A percentile compares a stretch with the other conserved stretches of the same genome.
Evolutionary conservation across 2,888 invertebrate species (phyloP).

Genomic region (Carterocephalus palaemon): DNA sequence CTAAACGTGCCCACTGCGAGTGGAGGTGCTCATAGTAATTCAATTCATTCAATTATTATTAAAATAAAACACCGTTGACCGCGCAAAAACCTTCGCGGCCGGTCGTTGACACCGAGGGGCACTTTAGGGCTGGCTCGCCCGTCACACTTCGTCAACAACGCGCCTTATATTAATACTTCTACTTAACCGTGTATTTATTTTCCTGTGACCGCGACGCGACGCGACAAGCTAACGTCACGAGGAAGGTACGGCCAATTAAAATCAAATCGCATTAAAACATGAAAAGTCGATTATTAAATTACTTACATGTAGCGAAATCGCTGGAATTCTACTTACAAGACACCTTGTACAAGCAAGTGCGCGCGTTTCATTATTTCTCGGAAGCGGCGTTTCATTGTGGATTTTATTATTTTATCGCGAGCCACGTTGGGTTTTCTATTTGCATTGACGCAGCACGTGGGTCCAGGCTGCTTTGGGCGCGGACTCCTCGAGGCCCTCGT

Average conservation of each 20-base stretch:
- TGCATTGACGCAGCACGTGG: too few relatives aligned
- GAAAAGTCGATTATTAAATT: constrained; percentile 28
- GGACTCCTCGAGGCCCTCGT: constrained; percentile 16
- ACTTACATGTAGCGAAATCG: constrained; percentile 29
- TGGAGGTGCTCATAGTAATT: constrained; percentile 68
- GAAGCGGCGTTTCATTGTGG: constrained; percentile 5
- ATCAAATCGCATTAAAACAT: constrained; percentile 25
- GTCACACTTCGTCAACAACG: constrained; percentile 57
- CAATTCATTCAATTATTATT: constrained; percentile 51
- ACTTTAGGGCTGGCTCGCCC: constrained; percentile 73
- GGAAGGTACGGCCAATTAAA: constrained; percentile 29
- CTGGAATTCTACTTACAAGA: constrained; percentile 22
- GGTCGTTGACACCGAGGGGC: constrained; percentile 74
- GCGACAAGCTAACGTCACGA: constrained; percentile 35
- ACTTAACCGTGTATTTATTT: constrained; percentile 45
- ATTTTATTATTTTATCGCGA: background rate
- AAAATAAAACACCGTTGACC: constrained; percentile 69
- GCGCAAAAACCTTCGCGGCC: constrained; percentile 69
- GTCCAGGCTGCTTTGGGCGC: background rate
- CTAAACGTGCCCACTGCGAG: constrained; percentile 35
- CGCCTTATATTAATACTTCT: constrained; percentile 46
- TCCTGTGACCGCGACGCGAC: too few relatives aligned
- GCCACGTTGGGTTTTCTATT: background rate
- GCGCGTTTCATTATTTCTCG: too few relatives aligned
- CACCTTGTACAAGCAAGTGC: constrained; percentile 17